phyloP scores from a whole-genome alignment of 2,797 vertebrate genomes.

The Gephyroberyx darwinii region DNA sequence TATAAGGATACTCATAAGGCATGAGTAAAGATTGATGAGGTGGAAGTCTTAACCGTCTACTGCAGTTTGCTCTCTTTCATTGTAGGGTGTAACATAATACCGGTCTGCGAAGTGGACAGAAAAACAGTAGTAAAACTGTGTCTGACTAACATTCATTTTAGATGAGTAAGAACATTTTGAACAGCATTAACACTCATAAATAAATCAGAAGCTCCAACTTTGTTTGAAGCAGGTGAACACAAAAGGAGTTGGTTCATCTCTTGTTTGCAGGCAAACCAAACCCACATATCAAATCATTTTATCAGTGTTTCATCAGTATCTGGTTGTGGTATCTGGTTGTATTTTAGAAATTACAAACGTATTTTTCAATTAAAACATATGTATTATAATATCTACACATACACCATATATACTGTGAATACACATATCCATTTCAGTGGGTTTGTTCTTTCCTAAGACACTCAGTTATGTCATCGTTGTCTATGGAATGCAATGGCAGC shows the following conservation, averaged over 20 bases:
- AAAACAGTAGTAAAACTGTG: too few relatives aligned
- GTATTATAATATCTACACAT: constrained; percentile 9
- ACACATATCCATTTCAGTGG: constrained; percentile 5
- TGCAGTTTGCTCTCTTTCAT: not conserved
- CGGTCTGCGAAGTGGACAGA: too few relatives aligned
- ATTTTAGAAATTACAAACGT: not conserved
- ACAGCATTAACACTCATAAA: not conserved
- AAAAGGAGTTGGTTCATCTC: not conserved
- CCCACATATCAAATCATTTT: not conserved
- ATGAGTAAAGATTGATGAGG: not conserved
- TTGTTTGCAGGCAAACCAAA: not conserved
- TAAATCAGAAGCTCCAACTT: too few relatives aligned
- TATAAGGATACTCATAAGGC: not conserved
- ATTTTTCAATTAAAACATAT: constrained; percentile 19
- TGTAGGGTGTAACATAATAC: not conserved
- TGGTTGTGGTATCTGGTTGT: too few relatives aligned
- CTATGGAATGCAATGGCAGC: constrained; percentile 18
- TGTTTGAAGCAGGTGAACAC: not conserved
- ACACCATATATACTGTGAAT: too few relatives aligned
- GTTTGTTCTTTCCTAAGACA: constrained; percentile 1
- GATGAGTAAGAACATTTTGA: too few relatives aligned
- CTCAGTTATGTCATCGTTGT: constrained; percentile 18
- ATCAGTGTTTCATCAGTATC: not conserved
- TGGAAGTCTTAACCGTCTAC: not conserved
- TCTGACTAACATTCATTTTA: too few relatives aligned